These are phyloP conservation scores for Dyspetes luteomarginatus DNA, from an alignment of 2,888 invertebrate species.

Conservation along the genomic window DNA sequence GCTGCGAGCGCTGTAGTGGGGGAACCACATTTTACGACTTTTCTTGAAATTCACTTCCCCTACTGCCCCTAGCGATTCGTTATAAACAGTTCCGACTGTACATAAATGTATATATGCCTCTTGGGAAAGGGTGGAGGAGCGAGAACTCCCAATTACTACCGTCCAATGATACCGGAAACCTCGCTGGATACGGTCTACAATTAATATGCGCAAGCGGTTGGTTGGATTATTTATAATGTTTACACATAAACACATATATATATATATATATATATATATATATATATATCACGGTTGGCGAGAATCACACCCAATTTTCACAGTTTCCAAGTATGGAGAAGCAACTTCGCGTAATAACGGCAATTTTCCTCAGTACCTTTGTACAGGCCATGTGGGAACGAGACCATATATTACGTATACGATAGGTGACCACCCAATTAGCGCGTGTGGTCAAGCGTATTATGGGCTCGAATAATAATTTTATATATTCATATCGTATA, in stretches of 20 bases:
- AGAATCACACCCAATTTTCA: conserved; percentile 10
- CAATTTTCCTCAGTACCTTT: not conserved
- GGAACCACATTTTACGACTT: no score
- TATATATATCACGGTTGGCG: conserved; percentile 32
- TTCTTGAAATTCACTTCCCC: no score
- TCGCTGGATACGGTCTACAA: conserved; percentile 53
- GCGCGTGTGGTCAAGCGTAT: conserved; percentile 29
- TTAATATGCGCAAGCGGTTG: conserved; percentile 50
- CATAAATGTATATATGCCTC: not conserved
- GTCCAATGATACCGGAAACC: conserved; percentile 58
- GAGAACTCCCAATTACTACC: conserved; percentile 59
- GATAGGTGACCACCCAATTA: conserved; percentile 50
- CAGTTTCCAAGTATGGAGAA: not conserved
- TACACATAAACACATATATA: conserved; percentile 7
- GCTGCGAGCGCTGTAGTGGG: no score
- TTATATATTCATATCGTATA: not conserved
- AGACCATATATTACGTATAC: conserved; percentile 25
- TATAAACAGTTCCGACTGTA: no score
- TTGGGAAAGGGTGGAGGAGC: conserved; percentile 5
- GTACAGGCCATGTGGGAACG: conserved; percentile 10
- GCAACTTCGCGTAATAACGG: conserved; percentile 10
- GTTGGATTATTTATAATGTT: conserved; percentile 28
- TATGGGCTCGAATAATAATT: conserved; percentile 34
- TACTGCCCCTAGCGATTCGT: no score
- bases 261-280: no score